Evolutionary conservation across 2,113 vertebrate genomes (phyloP), one percentile per base, ranked within the genome.

Genomic region (Maccullochella peelii): DNA sequence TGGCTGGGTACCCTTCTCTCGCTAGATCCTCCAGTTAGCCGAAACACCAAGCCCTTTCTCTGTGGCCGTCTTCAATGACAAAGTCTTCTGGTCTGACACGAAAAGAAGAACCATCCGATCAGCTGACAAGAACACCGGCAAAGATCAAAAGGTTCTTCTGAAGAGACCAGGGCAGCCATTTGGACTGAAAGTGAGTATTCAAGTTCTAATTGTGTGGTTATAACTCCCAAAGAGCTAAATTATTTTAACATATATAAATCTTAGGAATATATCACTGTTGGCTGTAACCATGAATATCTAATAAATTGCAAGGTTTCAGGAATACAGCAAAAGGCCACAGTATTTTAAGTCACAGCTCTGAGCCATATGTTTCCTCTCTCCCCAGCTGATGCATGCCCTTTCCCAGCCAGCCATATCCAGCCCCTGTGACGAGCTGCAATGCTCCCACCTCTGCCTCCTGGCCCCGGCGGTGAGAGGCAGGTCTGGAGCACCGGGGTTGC

Each of bases 371-470:
- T 58, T 49, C 20, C 30, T 83, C 50, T 72, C 11, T 77, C 44
- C 63, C 5, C 69, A 96, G 95, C 36, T 95, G 67, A 91, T 94
- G 81, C 95, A 96, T 47, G 57, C 87, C n/a, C 78, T 94, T 1
- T 93, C 96, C 18, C 97, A 96, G 79, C 95, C 95, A 0, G 4
- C 5, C 0, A 80, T 87, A 6, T 21, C 85, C 0, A 97, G 86
- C 77, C 96, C 97, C 0, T 99, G 98, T 38, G 77, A 82, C 18
- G 62, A 33, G 0, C 72, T 91, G 0, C 83, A 27, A 11, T 99
- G 97, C 83, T 98, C 97, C 76, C 96, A 98, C 72, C 40, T 97
- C 36, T 99, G 98, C 69, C 94, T 99, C 33, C 91, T 98, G 92
- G 94, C 94, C 0, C 72, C 95, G 12, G 68, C n/a, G 0, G 8